Percentiles rank a stretch among this genome's conserved stretches.
phyloP scores from a whole-genome alignment of 2,797 vertebrate species.

The Chromobotia macracanthus region DNA sequence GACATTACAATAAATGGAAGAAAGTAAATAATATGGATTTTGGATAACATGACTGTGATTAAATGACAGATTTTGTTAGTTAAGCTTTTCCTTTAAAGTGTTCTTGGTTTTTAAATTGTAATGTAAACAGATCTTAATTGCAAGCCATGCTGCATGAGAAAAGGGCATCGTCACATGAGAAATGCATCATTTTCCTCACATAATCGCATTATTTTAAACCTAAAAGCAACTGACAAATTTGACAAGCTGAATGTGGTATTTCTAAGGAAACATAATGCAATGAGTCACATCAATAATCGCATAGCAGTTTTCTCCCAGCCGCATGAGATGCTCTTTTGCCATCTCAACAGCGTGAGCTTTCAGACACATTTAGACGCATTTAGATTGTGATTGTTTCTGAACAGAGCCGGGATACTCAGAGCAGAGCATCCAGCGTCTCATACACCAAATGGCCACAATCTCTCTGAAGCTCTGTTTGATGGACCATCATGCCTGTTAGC shows the following conservation, averaged over 20 bases:
- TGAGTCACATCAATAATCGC: constrained; percentile 12
- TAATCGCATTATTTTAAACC: constrained; percentile 1
- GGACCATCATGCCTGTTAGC: constrained; percentile 19
- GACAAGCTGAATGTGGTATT: constrained; percentile 7
- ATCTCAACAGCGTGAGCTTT: constrained; percentile 15
- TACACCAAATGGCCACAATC: constrained; percentile 10
- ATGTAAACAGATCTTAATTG: constrained; percentile 1
- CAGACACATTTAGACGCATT: constrained; percentile 6
- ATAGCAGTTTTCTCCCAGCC: not conserved
- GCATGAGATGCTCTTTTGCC: constrained; percentile 7
- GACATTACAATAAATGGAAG: too few species aligned
- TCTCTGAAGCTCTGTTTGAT: not conserved
- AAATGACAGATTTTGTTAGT: not conserved
- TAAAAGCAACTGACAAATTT: not conserved
- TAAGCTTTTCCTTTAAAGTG: too few species aligned
- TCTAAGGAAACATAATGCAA: not conserved
- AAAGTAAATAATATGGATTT: too few species aligned
- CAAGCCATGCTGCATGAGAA: not conserved
- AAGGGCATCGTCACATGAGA: constrained; percentile 12
- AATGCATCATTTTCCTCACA: constrained; percentile 1
- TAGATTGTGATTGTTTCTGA: not conserved
- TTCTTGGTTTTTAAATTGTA: not conserved
- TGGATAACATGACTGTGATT: not conserved
- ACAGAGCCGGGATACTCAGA: constrained; percentile 11
- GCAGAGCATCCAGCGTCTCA: not conserved